These are phyloP conservation scores for Isichthys henryi DNA, from an alignment of 2,113 vertebrate species.

Conservation along the genomic window DNA sequence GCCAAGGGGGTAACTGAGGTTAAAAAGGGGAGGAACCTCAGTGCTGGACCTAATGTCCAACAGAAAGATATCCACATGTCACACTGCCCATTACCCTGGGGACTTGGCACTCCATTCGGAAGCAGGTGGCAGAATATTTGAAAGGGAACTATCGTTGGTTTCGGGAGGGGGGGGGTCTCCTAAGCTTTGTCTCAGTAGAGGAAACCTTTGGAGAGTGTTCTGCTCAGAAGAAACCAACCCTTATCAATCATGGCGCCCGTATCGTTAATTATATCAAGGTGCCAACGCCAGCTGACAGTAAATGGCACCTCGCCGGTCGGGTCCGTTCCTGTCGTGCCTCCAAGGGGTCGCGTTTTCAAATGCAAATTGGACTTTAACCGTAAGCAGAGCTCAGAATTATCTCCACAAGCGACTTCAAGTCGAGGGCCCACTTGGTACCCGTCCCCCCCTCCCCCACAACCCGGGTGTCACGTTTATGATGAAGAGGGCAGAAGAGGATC, in stretches of 20 bases:
- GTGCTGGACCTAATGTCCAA: background rate
- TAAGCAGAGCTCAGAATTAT: slow-evolving; percentile 54
- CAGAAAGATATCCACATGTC: background rate
- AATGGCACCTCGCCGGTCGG: slow-evolving; percentile 54
- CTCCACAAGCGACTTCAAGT: slow-evolving; percentile 41
- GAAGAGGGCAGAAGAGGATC: slow-evolving; percentile 27
- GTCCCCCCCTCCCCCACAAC: background rate
- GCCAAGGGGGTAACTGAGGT: background rate
- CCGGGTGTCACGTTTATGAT: slow-evolving; percentile 16
- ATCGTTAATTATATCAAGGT: slow-evolving; percentile 64
- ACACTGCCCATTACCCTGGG: background rate
- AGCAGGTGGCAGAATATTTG: background rate
- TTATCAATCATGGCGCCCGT: slow-evolving; percentile 59
- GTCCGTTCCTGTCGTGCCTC: slow-evolving; percentile 33
- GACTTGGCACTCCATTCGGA: background rate
- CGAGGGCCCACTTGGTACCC: background rate
- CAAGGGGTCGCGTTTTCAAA: slow-evolving; percentile 56
- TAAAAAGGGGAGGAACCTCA: background rate
- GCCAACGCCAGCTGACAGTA: slow-evolving; percentile 56
- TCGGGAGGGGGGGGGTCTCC: background rate
- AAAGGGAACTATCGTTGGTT: background rate
- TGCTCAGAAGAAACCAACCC: slow-evolving; percentile 26
- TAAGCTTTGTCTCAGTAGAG: slow-evolving; percentile 28
- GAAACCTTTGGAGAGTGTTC: slow-evolving; percentile 25
- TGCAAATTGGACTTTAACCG: slow-evolving; percentile 69